Evolutionary conservation across 2,797 vertebrate genomes (phyloP), one percentile per base, ranked within the genome.

Genomic region (Hippopotamyrus pictus): DNA sequence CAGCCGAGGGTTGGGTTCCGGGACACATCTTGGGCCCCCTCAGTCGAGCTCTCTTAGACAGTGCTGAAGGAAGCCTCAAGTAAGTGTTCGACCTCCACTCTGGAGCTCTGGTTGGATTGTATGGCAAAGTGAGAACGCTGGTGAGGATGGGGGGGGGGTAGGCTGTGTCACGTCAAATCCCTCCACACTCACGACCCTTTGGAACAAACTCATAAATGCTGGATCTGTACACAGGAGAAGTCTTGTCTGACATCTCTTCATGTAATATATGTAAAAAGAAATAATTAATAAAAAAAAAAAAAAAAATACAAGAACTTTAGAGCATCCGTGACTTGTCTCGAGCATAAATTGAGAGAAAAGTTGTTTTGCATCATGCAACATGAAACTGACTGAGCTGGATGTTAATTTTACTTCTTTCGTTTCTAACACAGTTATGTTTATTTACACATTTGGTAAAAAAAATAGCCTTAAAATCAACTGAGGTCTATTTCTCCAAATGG

Each of bases 1-100:
- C 98, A 0, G 98, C 98, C 0, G 98, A 99, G 94, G 98, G 98
- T 96, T 99, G 98, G 98, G 98, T 99, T 90, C 96, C 98, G 0
- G 97, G 98, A 92, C 97, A 94, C 89, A 96, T 98, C 92, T 96
- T 99, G 92, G 96, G 96, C 62, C 96, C 96, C 89, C 96, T 96
- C 92, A 94, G 94, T 94, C 96, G 96, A 94, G 91, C 93, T 4
- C 91, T 92, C 25, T 90, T 95, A 92, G 96, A 96, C 79, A 95
- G 89, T 94, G 95, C 92, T 94, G 96, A 96, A 91, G 94, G 95
- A 94, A 95, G 95, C 94, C 95, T 96, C 95, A 96, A 96, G 96
- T 97, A 96, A 96, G 96, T 86, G 69, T 96, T 94, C 94, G 94
- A 93, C 95, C 57, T 94, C 95, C 95, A 91, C 54, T 93, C 6